Percentiles rank a stretch among this genome's conserved stretches.
phyloP scores from a whole-genome alignment of 2,113 vertebrate genomes.

The Sisor rabdophorus region DNA sequence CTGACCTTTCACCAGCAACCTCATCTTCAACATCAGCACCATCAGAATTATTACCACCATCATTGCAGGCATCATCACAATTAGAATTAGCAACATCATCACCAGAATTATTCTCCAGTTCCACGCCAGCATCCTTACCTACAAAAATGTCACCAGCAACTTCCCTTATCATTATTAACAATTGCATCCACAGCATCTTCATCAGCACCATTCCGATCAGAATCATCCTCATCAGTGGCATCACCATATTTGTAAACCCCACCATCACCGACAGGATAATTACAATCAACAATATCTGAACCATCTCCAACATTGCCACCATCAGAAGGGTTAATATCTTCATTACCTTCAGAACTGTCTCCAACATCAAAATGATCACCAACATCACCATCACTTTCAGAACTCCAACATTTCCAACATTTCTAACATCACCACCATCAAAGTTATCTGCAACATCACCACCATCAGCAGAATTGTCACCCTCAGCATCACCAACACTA shows the following conservation, averaged over 20 bases:
- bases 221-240: not conserved
- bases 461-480: not conserved
- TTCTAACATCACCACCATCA: slow-evolving; percentile 25
- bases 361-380: not conserved
- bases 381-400: not conserved
- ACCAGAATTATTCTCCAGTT: not conserved
- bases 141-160: not conserved
- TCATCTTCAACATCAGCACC: not conserved
- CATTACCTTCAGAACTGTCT: too few relatives aligned
- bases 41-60: not conserved
- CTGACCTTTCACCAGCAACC: too few relatives aligned
- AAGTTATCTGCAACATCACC: slow-evolving; percentile 40
- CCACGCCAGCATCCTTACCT: not conserved
- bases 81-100: not conserved
- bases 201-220: not conserved
- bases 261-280: not conserved
- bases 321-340: slow-evolving; percentile 29
- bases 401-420: not conserved
- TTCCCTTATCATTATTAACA: not conserved
- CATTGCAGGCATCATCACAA: not conserved
- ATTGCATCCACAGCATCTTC: not conserved
- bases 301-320: not conserved
- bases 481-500: not conserved
- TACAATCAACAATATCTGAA: not conserved
- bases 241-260: not conserved